These are phyloP conservation scores for Gila orcuttii DNA, from an alignment of 2,113 vertebrate genomes.

Conservation along the genomic window DNA sequence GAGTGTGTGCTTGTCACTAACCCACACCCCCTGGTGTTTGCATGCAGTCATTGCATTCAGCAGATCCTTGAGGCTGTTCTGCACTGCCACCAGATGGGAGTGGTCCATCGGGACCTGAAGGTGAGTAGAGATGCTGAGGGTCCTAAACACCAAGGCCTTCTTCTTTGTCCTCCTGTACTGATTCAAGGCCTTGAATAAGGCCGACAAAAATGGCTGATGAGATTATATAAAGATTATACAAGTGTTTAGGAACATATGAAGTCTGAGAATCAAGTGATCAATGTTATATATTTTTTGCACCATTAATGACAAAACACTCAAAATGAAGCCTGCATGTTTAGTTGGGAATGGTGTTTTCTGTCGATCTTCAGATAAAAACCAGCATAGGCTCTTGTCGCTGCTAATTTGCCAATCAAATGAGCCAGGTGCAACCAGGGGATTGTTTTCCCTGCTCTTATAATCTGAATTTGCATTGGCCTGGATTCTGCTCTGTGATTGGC, in stretches of 20 bases:
- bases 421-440: conserved; percentile 64
- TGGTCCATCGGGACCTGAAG: conserved; percentile 97
- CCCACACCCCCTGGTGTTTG: conserved; percentile 92
- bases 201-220: background rate
- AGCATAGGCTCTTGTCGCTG: conserved; percentile 9
- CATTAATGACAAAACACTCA: background rate
- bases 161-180: background rate
- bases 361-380: conserved; percentile 8
- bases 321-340: background rate
- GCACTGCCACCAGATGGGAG: conserved; percentile 98
- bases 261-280: background rate
- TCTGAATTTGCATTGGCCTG: conserved; percentile 58
- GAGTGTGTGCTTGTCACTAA: conserved; percentile 86
- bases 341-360: background rate
- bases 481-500: conserved; percentile 57
- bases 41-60: conserved; percentile 99
- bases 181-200: background rate
- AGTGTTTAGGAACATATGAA: background rate
- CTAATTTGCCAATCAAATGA: conserved; percentile 78
- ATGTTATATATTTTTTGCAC: background rate
- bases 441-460: conserved; percentile 51
- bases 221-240: background rate
- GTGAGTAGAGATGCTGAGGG: conserved; percentile 80
- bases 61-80: conserved; percentile 99
- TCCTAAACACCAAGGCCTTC: conserved; percentile 43